Evolutionary conservation across 1,140 invertebrate genomes (phyloP), one percentile per base, ranked within the genome.

Genomic region (Habropoda laboriosa): DNA sequence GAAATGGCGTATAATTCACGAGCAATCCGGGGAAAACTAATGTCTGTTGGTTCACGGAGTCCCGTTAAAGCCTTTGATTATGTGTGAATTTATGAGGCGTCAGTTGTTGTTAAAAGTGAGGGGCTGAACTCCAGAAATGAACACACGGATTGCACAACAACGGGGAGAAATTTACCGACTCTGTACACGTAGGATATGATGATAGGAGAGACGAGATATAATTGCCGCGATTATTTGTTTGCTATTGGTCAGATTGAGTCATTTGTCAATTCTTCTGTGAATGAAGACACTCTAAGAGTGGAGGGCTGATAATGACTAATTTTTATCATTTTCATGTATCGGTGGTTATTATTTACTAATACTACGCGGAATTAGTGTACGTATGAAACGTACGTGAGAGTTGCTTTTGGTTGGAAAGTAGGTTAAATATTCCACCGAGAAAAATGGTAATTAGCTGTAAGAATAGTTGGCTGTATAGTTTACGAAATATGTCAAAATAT

Each of bases 31-130:
- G n/a, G 30, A 35, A 35, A 67, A 35, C 64, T 51, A 16, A 67
- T 49, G 64, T 49, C 30, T 51, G 45, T 24, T 35, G 30, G 27
- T 35, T 49, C 21, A n/a, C 30, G 16, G 47, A 67, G 47, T 67
- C 45, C 18, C n/a, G 64, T 51, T 51, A 51, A 51, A 35, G 30
- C 64, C 30, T 67, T 67, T 67, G 47, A 67, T 67, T 67, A 24
- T 24, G 35, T 16, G n/a, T 1, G 30, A 49, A 67, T 67, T 67
- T 35, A 51, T 24, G 64, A 32, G 21, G n/a, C 30, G 60, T 38
- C 35, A 10, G 35, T 42, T 21, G 0, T n/a, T 24, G 60, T 42
- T 61, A n/a, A 51, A 67, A 67, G 18, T 24, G 30, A 35, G 64
- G 21, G 35, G 30, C 30, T 35, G 47, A 51, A 42, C 16, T 32